Evolutionary conservation across 2,113 vertebrate species (phyloP).

Genomic region (Callorhinus ursinus): DNA sequence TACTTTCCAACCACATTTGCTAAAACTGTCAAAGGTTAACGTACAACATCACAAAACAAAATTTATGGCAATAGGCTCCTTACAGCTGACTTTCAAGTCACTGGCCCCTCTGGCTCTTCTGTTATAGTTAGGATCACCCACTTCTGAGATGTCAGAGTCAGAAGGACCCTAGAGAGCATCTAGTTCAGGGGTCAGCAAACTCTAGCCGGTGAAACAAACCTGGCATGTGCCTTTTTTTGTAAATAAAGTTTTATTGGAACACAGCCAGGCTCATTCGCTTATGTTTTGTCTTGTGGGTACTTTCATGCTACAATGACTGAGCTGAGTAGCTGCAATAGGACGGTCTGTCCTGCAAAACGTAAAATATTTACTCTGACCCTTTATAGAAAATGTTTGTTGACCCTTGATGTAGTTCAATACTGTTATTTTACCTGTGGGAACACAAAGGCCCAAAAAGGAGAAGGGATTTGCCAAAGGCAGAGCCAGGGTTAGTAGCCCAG

Average conservation of each 20-base stretch:
- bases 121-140: neutral
- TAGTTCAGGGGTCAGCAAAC: neutral
- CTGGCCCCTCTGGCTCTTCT: neutral
- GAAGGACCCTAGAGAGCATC: neutral
- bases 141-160: neutral
- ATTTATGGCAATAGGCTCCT: neutral
- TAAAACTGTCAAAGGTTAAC: neutral
- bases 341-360: neutral
- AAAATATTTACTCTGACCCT: neutral
- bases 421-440: neutral
- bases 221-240: neutral
- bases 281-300: neutral
- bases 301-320: neutral
- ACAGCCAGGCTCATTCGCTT: neutral
- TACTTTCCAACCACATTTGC: neutral
- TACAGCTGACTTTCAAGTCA: neutral
- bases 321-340: neutral
- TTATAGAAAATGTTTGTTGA: neutral
- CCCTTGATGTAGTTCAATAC: neutral
- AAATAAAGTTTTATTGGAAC: conserved; percentile 58
- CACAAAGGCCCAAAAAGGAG: neutral
- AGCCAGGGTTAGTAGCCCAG: neutral
- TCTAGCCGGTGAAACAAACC: neutral
- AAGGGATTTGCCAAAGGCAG: neutral
- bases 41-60: neutral